A percentile compares a stretch with the other conserved stretches of the same genome.
phyloP scores from a whole-genome alignment of 1,140 invertebrate species.

The Trachymyrmex septentrionalis region DNA sequence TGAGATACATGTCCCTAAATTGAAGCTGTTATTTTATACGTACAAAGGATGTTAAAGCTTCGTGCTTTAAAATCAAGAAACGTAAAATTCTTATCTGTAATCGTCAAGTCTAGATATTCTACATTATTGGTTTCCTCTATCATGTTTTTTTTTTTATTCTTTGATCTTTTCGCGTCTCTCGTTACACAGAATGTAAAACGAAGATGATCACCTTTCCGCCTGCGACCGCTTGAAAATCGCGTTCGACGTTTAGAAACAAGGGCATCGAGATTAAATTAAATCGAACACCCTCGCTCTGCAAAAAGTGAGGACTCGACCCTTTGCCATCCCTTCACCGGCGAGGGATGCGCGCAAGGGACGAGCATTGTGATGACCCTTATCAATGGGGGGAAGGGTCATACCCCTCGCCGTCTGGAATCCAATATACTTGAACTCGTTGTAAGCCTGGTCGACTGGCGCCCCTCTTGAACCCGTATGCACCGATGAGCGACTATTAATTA shows the following conservation, averaged over 20 bases:
- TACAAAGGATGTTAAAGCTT: neutral
- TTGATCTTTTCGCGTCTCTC: neutral
- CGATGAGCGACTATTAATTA: constrained; percentile 78
- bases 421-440: constrained; percentile 80
- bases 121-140: neutral
- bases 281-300: constrained; percentile 70
- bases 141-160: neutral
- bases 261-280: constrained; percentile 77
- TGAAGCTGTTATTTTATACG: neutral
- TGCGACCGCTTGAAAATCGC: neutral
- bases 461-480: constrained; percentile 70
- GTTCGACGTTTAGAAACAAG: constrained; percentile 38
- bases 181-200: constrained; percentile 24
- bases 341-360: constrained; percentile 71
- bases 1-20: neutral
- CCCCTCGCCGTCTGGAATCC: constrained; percentile 80
- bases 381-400: constrained; percentile 77
- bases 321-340: constrained; percentile 65
- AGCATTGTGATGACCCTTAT: constrained; percentile 83
- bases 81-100: neutral
- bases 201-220: constrained; percentile 38
- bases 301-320: constrained; percentile 69
- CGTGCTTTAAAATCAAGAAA: neutral
- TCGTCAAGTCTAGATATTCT: neutral
- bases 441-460: constrained; percentile 71